phyloP scores from a whole-genome alignment of 2,797 vertebrate species.

The Zenarchopterus dispar region DNA sequence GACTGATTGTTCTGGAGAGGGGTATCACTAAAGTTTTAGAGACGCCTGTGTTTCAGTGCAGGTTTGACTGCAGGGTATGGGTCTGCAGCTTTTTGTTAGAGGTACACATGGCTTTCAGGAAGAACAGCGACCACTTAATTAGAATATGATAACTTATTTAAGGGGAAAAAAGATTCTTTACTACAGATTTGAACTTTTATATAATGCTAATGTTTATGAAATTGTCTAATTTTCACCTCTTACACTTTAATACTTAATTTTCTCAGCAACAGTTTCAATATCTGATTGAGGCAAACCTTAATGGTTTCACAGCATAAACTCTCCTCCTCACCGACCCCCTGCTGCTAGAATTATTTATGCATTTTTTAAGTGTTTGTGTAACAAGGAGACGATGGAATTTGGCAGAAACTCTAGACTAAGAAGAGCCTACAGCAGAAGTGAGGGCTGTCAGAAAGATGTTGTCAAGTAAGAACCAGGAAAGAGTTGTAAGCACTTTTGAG shows the following conservation, averaged over 20 bases:
- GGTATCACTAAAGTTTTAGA: no score
- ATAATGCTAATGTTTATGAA: background rate
- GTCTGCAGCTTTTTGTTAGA: no score
- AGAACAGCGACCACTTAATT: no score
- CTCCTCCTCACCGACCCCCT: slow-evolving; percentile 22
- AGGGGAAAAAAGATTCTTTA: no score
- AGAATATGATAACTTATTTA: no score
- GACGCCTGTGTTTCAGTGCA: no score
- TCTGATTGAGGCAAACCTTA: slow-evolving; percentile 52
- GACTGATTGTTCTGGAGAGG: no score
- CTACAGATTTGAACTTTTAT: background rate
- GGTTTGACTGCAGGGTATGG: no score
- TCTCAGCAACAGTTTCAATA: slow-evolving; percentile 36
- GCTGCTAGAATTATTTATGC: slow-evolving; percentile 52
- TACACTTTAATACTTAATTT: slow-evolving; percentile 36
- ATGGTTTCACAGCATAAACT: slow-evolving; percentile 44
- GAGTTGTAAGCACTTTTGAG: slow-evolving; percentile 27
- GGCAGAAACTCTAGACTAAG: slow-evolving; percentile 42
- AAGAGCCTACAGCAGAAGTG: slow-evolving; percentile 19
- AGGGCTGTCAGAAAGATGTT: slow-evolving; percentile 23
- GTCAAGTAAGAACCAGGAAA: slow-evolving; percentile 10
- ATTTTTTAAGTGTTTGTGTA: slow-evolving; percentile 61
- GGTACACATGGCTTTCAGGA: no score
- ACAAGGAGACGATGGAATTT: slow-evolving; percentile 55
- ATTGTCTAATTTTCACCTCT: slow-evolving; percentile 22